Base-by-base conservation (phyloP, 2,797 vertebrate genomes). In the Ciconia nigra region DNA sequence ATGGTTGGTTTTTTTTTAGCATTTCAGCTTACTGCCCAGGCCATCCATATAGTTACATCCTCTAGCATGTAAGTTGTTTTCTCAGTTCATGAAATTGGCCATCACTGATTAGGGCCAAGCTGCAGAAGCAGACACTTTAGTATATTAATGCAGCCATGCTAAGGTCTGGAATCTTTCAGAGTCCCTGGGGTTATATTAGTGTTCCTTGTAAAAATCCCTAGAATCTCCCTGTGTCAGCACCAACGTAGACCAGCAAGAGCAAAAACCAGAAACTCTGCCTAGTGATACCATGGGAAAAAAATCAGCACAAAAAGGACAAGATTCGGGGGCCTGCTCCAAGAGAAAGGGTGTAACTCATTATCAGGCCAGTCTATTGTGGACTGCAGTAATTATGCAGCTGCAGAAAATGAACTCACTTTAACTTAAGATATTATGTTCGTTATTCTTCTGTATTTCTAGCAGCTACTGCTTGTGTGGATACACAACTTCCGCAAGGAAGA, bases 381-480 rank as follows among this genome's bases (percentile, higher is more conserved):
- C 94, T 96, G 94, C 85, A 95, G 96, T 87, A 97, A 97, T 97
- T 95, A 95, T 61, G 93, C 91, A 97, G 97, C 97, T 97, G 92
- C 83, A 97, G 93, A 97, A 97, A 91, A 96, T 87, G 82, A 96
- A 97, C 81, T 96, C 93, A 74, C 63, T 95, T 97, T 81, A 89
- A 95, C 80, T 95, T 96, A 97, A 88, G 94, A 92, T 96, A 93
- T 88, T 72, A 85, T 51, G 79, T 88, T 94, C 91, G 90, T 97
- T 97, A 96, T 94, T 95, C 85, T 93, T 72, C 55, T 69, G 33
- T 37, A 90, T 70, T 95, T 88, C 90, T 91, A 95, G 58, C 63
- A 95, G 81, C 55, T 72, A 93, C 61, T 52, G 81, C 55, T 95
- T 96, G 37, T 74, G 59, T 65, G 69, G 90, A 85, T 42, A 59